Evolutionary conservation across 2,797 vertebrate species (phyloP).

Genomic region (Petrocephalus schoutedeni): DNA sequence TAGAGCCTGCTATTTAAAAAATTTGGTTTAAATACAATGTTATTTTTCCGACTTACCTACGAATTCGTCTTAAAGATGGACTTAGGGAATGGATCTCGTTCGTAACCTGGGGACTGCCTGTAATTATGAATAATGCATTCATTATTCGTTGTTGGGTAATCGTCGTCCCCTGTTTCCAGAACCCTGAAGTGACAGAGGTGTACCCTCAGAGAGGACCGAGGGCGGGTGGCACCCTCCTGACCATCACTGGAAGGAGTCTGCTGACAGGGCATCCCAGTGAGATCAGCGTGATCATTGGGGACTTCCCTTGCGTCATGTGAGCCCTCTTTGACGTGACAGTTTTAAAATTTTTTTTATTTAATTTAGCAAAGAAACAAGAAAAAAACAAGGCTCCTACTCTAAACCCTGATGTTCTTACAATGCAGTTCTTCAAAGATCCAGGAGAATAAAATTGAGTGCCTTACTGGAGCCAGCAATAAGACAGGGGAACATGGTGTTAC

Average conservation of each 20-base stretch:
- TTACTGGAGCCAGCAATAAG: slow-evolving; percentile 70
- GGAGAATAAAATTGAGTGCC: slow-evolving; percentile 71
- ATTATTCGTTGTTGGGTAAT: slow-evolving; percentile 4
- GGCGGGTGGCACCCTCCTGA: slow-evolving; percentile 82
- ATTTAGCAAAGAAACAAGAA: background rate
- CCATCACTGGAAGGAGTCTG: slow-evolving; percentile 74
- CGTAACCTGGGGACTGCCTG: background rate
- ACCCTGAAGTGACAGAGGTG: slow-evolving; percentile 76
- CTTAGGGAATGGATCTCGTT: background rate
- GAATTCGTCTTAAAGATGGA: background rate
- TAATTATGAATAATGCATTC: background rate
- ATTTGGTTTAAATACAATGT: background rate
- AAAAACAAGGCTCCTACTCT: background rate
- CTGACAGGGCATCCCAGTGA: slow-evolving; percentile 77
- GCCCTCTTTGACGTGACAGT: slow-evolving; percentile 31
- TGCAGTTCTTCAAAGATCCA: slow-evolving; percentile 64
- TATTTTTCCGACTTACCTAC: background rate
- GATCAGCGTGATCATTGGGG: slow-evolving; percentile 78
- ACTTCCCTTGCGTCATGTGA: slow-evolving; percentile 81
- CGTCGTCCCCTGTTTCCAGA: slow-evolving; percentile 50
- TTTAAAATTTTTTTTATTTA: background rate
- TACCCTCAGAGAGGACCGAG: slow-evolving; percentile 79
- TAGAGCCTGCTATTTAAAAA: background rate
- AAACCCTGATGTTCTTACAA: background rate
- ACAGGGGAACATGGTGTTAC: slow-evolving; percentile 69